phyloP scores from a whole-genome alignment of 2,888 invertebrate genomes.

The Acronicta aceris region DNA sequence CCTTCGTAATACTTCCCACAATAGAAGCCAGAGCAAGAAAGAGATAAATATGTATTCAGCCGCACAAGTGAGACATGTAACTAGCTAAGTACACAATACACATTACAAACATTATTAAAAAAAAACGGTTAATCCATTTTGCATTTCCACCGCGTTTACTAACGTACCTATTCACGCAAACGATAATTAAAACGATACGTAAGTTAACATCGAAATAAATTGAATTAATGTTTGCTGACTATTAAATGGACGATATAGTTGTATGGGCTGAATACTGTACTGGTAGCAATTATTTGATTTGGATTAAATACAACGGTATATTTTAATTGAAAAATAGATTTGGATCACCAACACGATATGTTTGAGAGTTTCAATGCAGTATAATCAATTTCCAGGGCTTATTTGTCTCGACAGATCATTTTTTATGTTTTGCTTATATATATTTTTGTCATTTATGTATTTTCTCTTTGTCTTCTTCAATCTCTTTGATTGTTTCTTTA shows the following conservation, averaged over 20 bases:
- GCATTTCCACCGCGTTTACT: conserved; percentile 6
- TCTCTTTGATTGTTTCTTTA: no score
- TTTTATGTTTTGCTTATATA: no score
- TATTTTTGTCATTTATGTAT: no score
- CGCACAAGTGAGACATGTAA: no score
- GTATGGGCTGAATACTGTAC: conserved; percentile 30
- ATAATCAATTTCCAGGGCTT: no score
- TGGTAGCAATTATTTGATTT: conserved; percentile 25
- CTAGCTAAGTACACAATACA: no score
- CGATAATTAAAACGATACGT: conserved; percentile 55
- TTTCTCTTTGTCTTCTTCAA: conserved; percentile 9
- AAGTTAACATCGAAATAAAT: conserved; percentile 53
- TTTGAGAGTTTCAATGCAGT: neutral
- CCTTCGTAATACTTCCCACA: no score
- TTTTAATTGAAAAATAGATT: conserved; percentile 15
- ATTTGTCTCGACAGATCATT: no score
- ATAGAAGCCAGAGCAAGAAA: no score
- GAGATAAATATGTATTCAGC: no score
- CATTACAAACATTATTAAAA: no score
- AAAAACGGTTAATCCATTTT: conserved; percentile 21
- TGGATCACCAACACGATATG: conserved; percentile 1
- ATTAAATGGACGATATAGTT: conserved; percentile 49
- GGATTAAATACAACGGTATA: conserved; percentile 13
- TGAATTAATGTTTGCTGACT: conserved; percentile 56
- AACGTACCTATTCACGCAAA: conserved; percentile 35